These are phyloP conservation scores for Odontothrips loti DNA, from an alignment of 2,888 invertebrate genomes.

Conservation along the genomic window DNA sequence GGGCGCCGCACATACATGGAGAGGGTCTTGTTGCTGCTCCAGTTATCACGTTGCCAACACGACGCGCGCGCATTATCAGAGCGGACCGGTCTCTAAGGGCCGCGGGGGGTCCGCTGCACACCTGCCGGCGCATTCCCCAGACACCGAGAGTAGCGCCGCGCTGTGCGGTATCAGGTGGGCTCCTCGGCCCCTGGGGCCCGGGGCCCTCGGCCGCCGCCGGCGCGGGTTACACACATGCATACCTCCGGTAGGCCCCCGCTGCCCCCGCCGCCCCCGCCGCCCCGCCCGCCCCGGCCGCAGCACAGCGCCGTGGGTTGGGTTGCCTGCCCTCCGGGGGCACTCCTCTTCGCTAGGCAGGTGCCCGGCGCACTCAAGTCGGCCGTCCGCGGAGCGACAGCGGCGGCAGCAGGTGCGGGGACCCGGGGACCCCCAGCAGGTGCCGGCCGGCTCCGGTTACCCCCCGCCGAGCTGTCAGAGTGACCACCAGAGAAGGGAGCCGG, in stretches of 20 bases:
- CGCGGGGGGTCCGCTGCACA: too few relatives aligned
- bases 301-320: not conserved
- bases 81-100: too few relatives aligned
- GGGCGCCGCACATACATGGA: too few relatives aligned
- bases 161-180: not conserved
- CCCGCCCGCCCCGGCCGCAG: not conserved
- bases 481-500: too few relatives aligned
- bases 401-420: not conserved
- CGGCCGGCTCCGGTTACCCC: too few relatives aligned
- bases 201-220: too few relatives aligned
- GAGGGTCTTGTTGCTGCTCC: not conserved
- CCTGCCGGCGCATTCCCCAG: not conserved
- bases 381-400: not conserved
- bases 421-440: too few relatives aligned
- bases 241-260: too few relatives aligned
- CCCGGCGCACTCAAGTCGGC: not conserved
- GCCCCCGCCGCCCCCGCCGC: too few relatives aligned
- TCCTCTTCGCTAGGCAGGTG: not conserved
- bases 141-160: not conserved
- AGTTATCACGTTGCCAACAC: not conserved
- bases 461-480: too few relatives aligned
- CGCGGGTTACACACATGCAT: too few relatives aligned
- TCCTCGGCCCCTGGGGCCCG: too few relatives aligned
- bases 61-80: not conserved
- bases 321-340: not conserved